Evolutionary conservation across 2,113 vertebrate species (phyloP).

Genomic region (Nyctibius bracteatus): DNA sequence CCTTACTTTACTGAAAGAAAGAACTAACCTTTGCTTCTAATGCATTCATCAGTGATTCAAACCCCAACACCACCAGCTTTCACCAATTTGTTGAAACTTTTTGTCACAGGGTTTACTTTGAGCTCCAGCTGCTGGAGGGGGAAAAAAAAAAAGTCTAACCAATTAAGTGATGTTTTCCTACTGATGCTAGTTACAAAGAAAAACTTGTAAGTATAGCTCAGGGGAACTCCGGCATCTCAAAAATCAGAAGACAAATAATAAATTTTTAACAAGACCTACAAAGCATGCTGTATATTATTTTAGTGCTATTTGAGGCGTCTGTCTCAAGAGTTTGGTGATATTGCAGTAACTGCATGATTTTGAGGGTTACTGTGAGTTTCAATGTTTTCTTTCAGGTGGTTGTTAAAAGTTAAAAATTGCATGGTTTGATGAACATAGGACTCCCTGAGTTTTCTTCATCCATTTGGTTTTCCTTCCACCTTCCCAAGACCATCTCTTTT

Average conservation of each 20-base stretch:
- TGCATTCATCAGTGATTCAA: not conserved
- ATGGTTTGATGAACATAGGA: not conserved
- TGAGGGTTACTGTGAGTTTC: not conserved
- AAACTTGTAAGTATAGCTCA: not conserved
- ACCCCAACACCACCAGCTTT: not conserved
- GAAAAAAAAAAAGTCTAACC: not conserved
- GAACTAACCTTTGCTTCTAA: not conserved
- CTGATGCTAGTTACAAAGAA: not conserved
- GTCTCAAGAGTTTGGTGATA: not conserved
- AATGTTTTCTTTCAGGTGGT: not conserved
- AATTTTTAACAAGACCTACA: not conserved
- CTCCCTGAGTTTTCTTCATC: not conserved
- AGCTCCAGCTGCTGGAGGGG: not conserved
- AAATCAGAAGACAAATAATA: not conserved
- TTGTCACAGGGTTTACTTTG: not conserved
- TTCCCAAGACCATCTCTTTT: not conserved
- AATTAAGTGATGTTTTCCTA: not conserved
- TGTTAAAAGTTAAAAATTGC: not conserved
- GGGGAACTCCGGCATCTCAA: not conserved
- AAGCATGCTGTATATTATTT: not conserved
- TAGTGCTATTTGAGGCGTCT: not conserved
- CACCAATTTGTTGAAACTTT: not conserved
- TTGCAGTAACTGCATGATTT: not conserved
- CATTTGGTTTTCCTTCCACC: not conserved
- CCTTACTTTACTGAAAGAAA: not conserved